Conservation (phyloP, 2,797 vertebrate species). For the Coccyzus lansbergi region DNA sequence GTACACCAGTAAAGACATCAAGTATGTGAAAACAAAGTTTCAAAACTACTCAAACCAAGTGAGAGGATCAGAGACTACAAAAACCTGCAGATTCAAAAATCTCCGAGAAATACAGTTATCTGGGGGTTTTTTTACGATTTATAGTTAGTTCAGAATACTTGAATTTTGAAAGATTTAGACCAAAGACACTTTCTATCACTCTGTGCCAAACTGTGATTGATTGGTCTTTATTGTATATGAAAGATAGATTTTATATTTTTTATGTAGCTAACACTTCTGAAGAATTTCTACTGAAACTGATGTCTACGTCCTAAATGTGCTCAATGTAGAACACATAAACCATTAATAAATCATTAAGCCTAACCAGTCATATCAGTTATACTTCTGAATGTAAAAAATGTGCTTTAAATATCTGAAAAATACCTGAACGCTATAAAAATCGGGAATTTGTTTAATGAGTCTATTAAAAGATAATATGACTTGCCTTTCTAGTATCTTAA, state of each 20-base stretch:
- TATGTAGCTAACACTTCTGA: not conserved
- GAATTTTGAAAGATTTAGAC: constrained; percentile 67
- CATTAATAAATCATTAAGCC: not conserved
- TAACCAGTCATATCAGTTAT: not conserved
- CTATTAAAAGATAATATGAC: not conserved
- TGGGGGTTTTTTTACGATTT: not conserved
- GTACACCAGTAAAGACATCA: not conserved
- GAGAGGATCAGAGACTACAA: not conserved
- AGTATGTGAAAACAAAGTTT: not conserved
- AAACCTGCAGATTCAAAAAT: not conserved
- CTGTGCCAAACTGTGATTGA: not conserved
- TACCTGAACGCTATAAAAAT: not conserved
- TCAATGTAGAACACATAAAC: not conserved
- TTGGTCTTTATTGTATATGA: not conserved
- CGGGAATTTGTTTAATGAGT: not conserved
- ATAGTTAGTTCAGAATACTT: not conserved
- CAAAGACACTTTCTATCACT: constrained; percentile 2
- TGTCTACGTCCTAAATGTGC: not conserved
- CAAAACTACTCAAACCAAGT: not conserved
- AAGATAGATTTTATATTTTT: not conserved
- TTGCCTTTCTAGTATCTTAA: not conserved
- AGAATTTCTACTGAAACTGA: not conserved
- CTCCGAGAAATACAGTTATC: not conserved
- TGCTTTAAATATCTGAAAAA: not conserved
- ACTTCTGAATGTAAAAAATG: not conserved